phyloP scores from a whole-genome alignment of 2,113 vertebrate genomes.

The Emydura subglobosa region DNA sequence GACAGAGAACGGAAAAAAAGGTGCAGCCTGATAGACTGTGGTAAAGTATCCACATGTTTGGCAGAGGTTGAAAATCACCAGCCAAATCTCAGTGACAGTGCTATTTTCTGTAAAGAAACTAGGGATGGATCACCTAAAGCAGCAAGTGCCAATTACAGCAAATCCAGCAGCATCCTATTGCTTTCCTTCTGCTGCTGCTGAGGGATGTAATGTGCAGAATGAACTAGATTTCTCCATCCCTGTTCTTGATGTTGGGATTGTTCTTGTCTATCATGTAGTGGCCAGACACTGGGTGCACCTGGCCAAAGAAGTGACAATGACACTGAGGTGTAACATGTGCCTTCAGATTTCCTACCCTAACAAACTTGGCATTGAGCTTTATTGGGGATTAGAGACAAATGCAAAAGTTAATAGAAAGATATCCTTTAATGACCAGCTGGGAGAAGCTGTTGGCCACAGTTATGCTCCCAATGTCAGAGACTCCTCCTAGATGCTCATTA shows the following conservation, averaged over 20 bases:
- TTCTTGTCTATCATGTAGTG: background rate
- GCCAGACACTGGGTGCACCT: background rate
- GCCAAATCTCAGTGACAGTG: background rate
- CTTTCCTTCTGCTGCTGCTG: background rate
- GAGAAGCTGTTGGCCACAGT: background rate
- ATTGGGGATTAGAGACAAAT: background rate
- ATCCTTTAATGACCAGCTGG: background rate
- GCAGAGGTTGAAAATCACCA: background rate
- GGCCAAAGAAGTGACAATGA: background rate
- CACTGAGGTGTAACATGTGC: background rate
- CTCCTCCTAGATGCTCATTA: background rate
- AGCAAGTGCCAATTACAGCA: background rate
- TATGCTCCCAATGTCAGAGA: background rate
- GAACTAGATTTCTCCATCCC: no score
- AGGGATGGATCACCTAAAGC: background rate
- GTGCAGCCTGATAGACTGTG: background rate
- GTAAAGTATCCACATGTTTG: background rate
- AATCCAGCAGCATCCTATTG: background rate
- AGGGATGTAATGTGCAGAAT: background rate
- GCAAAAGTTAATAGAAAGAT: background rate
- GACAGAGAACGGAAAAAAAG: background rate
- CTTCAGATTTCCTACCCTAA: background rate
- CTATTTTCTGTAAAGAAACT: background rate
- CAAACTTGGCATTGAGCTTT: background rate
- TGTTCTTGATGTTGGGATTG: background rate